A percentile compares a stretch with the other conserved stretches of the same genome.
Evolutionary conservation across 1,140 invertebrate species (phyloP).

Genomic region (Trichonephila clavipes): DNA sequence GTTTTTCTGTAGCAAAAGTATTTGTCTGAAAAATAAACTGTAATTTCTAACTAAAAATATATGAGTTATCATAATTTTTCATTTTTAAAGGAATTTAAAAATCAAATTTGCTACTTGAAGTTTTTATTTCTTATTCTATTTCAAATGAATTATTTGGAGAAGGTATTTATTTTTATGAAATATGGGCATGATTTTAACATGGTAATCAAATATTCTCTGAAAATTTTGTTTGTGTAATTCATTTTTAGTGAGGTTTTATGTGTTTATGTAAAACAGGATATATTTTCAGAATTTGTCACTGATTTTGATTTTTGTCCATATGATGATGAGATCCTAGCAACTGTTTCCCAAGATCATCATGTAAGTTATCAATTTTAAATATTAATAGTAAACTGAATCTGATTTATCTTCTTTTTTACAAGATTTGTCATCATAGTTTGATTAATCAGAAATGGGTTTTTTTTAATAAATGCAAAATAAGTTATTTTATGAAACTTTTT

Average conservation of each 20-base stretch:
- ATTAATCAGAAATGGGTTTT: too few relatives aligned
- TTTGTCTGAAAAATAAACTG: too few relatives aligned
- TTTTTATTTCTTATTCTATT: not conserved
- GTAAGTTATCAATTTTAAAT: conserved; percentile 81
- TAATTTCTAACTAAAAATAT: too few relatives aligned
- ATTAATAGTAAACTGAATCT: too few relatives aligned
- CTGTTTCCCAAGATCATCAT: conserved; percentile 94
- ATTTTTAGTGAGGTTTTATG: not conserved
- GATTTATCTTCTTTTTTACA: not conserved
- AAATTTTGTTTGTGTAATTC: not conserved
- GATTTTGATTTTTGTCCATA: conserved; percentile 97
- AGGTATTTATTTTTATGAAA: too few relatives aligned
- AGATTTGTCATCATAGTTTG: not conserved
- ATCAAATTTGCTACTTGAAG: not conserved
- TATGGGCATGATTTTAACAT: not conserved
- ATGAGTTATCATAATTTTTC: too few relatives aligned
- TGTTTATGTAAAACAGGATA: not conserved
- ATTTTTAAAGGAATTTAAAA: not conserved
- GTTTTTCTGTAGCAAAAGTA: too few relatives aligned
- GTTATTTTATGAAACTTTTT: too few relatives aligned
- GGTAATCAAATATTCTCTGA: not conserved
- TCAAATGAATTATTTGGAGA: too few relatives aligned
- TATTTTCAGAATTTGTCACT: conserved; percentile 88
- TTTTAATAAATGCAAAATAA: too few relatives aligned
- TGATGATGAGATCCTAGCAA: conserved; percentile 93